Percentiles rank a stretch among this genome's conserved stretches.
phyloP scores from a whole-genome alignment of 2,113 vertebrate species.

The Cervus canadensis region DNA sequence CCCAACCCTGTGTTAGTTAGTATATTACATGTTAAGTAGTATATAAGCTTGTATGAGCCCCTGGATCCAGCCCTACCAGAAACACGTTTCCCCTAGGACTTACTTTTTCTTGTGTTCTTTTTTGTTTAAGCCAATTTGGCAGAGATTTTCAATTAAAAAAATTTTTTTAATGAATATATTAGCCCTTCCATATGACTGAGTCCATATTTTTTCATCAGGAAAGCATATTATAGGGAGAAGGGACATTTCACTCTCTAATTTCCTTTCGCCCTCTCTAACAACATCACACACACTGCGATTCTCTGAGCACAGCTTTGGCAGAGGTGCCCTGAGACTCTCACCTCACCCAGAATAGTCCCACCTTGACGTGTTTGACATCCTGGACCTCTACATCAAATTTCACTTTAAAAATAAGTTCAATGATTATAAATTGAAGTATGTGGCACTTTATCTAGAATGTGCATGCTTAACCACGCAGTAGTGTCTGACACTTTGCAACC shows the following conservation, averaged over 20 bases:
- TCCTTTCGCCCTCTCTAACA: not conserved
- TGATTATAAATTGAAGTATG: not conserved
- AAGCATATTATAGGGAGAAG: not conserved
- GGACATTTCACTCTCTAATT: not conserved
- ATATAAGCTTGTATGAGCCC: rapidly evolving
- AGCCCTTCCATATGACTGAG: not conserved
- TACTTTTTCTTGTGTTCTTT: not conserved
- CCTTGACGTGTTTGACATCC: not conserved
- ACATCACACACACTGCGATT: too few relatives aligned
- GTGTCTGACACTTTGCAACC: not conserved
- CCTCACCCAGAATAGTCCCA: not conserved
- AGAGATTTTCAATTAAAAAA: not conserved
- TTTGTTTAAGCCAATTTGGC: not conserved
- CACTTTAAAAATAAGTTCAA: not conserved
- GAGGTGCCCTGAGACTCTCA: not conserved
- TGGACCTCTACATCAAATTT: not conserved
- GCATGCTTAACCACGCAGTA: not conserved
- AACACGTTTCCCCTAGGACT: not conserved
- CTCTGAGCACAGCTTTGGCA: not conserved
- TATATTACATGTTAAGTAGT: rapidly evolving
- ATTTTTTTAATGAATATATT: not conserved
- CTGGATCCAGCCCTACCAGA: not conserved
- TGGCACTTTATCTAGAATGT: not conserved
- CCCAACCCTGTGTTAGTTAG: not conserved
- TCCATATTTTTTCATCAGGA: not conserved